Conservation (phyloP, 2,113 vertebrate genomes). For the Romanogobio albipinnatus region DNA sequence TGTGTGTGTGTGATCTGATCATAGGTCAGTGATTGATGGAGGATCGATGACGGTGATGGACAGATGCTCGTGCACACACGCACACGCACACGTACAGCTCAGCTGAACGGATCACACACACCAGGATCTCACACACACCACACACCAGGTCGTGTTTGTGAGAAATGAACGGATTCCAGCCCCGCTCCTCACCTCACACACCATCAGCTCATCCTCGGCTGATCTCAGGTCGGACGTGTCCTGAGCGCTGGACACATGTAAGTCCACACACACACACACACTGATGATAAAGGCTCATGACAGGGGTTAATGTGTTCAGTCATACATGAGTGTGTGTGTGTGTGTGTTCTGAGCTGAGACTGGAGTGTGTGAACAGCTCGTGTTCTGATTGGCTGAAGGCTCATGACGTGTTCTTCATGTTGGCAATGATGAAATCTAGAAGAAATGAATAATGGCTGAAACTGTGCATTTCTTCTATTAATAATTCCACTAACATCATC, state of each 20-base stretch:
- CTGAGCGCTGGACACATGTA: not conserved
- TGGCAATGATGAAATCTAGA: too few species aligned
- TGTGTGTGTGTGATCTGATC: not conserved
- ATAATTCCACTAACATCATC: not conserved
- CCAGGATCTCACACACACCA: not conserved
- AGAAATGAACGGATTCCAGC: not conserved
- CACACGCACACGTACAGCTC: not conserved
- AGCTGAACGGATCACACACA: not conserved
- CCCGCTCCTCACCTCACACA: not conserved
- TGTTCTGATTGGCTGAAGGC: too few species aligned
- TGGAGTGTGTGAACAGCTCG: not conserved
- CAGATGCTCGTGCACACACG: not conserved
- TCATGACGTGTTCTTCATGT: not conserved
- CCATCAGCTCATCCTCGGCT: not conserved
- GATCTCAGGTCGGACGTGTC: not conserved
- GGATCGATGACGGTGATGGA: constrained; percentile 1
- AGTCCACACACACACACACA: not conserved
- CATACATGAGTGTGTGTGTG: too few species aligned
- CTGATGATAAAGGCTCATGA: not conserved
- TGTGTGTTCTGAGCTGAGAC: too few species aligned
- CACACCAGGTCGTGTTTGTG: not conserved
- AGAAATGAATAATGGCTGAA: not conserved
- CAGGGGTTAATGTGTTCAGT: too few species aligned
- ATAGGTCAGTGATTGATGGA: not conserved
- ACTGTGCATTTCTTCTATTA: too few species aligned